phyloP scores from a whole-genome alignment of 2,113 vertebrate species.

The Megatriorchis doriae region DNA sequence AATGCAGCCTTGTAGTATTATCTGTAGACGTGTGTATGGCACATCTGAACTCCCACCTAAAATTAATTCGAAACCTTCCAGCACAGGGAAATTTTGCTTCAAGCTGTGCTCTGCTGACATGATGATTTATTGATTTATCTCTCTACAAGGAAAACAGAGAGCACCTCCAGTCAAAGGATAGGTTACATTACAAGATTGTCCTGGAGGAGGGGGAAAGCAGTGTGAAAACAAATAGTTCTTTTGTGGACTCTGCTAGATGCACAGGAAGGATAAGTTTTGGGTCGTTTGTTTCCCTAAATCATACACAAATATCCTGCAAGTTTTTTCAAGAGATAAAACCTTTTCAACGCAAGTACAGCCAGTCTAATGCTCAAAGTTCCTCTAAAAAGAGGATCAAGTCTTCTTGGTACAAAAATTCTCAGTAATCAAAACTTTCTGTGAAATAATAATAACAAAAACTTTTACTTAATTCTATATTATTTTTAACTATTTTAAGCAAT shows the following conservation, averaged over 20 bases:
- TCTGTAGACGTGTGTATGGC: neutral
- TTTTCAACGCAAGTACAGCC: neutral
- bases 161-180: neutral
- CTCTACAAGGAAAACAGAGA: neutral
- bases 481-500: neutral
- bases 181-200: neutral
- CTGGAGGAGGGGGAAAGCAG: neutral
- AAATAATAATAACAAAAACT: neutral
- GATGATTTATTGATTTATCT: slow-evolving; percentile 8
- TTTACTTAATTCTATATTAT: neutral
- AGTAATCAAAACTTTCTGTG: neutral
- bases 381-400: neutral
- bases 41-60: neutral
- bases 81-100: neutral
- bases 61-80: neutral
- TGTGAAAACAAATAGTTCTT: neutral
- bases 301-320: neutral
- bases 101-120: slow-evolving; percentile 20
- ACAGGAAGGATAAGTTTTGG: neutral
- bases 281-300: neutral
- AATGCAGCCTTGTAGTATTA: neutral
- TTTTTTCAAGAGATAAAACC: neutral
- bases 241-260: neutral
- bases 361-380: neutral
- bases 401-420: neutral